These are phyloP conservation scores for Prosapia bicincta DNA, from an alignment of 2,888 invertebrate species.

Conservation along the genomic window DNA sequence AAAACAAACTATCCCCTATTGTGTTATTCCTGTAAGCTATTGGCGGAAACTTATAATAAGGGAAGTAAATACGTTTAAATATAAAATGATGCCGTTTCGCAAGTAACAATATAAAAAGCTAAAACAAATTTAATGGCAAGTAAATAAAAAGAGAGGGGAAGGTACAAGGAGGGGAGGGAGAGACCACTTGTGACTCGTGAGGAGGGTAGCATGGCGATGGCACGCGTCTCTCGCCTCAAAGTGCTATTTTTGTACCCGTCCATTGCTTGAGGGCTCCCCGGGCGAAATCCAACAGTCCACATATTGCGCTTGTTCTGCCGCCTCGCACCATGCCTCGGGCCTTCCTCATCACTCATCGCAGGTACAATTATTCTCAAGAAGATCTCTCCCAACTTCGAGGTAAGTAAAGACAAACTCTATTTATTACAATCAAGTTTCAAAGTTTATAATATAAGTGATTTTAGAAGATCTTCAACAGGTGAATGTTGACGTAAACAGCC, in stretches of 20 bases:
- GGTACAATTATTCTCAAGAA: constrained; percentile 48
- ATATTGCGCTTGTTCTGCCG: not conserved
- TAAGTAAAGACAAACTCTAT: no score
- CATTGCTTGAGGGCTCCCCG: constrained; percentile 2
- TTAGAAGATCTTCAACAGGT: not conserved
- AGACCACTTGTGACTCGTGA: constrained; percentile 2
- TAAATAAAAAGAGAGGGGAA: not conserved
- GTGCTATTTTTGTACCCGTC: not conserved
- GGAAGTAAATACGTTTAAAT: no score
- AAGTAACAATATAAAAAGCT: not conserved
- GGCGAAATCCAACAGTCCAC: not conserved
- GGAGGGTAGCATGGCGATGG: not conserved
- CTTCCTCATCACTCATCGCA: constrained; percentile 59
- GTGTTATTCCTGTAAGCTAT: no score
- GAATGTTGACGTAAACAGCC: not conserved
- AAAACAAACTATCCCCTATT: no score
- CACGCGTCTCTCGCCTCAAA: constrained; percentile 2
- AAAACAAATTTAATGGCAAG: not conserved
- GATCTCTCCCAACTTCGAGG: not conserved
- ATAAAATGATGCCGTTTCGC: no score
- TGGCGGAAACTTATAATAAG: no score
- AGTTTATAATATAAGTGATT: no score
- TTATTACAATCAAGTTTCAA: no score
- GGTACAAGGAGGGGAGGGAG: constrained; percentile 10
- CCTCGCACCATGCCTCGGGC: constrained; percentile 57